A percentile compares a stretch with the other conserved stretches of the same genome.
Conservation (phyloP, 2,888 invertebrate genomes). For the Tachina grossa region DNA sequence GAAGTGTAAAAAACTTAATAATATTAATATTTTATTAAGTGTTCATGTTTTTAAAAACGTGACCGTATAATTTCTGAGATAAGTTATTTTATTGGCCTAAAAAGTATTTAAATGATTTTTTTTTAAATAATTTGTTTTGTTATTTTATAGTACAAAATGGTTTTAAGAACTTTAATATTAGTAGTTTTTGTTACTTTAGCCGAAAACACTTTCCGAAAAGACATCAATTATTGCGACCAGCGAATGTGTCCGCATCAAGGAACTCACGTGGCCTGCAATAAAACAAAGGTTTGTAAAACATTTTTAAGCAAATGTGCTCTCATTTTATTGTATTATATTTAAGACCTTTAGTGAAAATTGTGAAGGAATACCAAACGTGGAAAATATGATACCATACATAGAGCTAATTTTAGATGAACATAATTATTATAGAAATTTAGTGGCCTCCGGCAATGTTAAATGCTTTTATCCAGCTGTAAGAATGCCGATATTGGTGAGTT, state of each 20-base stretch:
- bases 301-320: neutral
- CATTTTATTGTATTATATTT: neutral
- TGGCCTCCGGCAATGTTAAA: conserved; percentile 60
- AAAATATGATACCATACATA: conserved; percentile 42
- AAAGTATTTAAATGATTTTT: conserved; percentile 34
- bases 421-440: conserved; percentile 64
- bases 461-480: conserved; percentile 67
- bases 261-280: conserved; percentile 66
- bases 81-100: conserved; percentile 23
- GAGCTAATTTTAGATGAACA: conserved; percentile 65
- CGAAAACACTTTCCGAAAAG: neutral
- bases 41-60: conserved; percentile 43
- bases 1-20: neutral
- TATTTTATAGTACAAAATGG: conserved; percentile 22
- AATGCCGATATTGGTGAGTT: conserved; percentile 66
- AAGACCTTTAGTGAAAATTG: conserved; percentile 66
- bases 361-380: conserved; percentile 51
- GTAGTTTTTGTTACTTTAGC: neutral
- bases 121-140: neutral
- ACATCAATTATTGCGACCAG: conserved; percentile 62
- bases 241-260: conserved; percentile 71
- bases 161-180: conserved; percentile 14
- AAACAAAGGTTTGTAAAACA: conserved; percentile 54
- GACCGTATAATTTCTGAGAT: conserved; percentile 44
- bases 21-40: neutral